A percentile compares a stretch with the other conserved stretches of the same genome.
phyloP scores from a whole-genome alignment of 2,888 invertebrate species.

The Nesidiocoris tenuis region DNA sequence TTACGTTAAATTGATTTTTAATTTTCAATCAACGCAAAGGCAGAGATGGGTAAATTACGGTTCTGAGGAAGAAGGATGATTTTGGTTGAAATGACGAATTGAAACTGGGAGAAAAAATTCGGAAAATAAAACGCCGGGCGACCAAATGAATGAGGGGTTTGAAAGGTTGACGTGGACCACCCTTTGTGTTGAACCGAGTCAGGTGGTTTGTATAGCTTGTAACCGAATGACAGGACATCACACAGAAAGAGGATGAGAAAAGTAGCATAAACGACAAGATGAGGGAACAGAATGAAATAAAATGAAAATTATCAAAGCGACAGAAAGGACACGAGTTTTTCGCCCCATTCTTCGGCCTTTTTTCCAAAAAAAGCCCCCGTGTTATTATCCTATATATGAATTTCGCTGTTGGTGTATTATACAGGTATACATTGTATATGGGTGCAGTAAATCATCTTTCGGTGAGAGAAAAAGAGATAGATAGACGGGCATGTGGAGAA shows the following conservation, averaged over 20 bases:
- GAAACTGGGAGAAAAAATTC: too few species aligned
- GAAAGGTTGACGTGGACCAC: constrained; percentile 33
- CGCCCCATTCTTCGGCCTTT: background rate
- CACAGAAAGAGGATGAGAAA: background rate
- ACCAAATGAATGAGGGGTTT: constrained; percentile 39
- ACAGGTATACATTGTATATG: constrained; percentile 24
- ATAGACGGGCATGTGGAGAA: background rate
- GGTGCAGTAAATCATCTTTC: constrained; percentile 30
- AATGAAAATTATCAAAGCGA: background rate
- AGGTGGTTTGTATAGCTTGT: constrained; percentile 28
- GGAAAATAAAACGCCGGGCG: background rate
- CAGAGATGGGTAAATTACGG: too few species aligned
- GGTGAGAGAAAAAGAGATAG: background rate
- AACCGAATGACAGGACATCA: background rate
- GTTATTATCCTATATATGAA: constrained; percentile 33
- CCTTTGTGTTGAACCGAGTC: constrained; percentile 31
- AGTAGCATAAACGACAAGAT: constrained; percentile 8
- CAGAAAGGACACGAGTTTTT: constrained; percentile 19
- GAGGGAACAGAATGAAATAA: constrained; percentile 2
- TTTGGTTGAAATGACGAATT: too few species aligned
- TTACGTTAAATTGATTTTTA: too few species aligned
- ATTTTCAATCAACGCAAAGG: too few species aligned
- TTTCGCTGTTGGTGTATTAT: constrained; percentile 19
- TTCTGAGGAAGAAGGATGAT: too few species aligned
- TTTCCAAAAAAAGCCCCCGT: constrained; percentile 1